These are phyloP conservation scores for Suricata suricatta DNA, from an alignment of 2,113 vertebrate species.

Conservation along the genomic window DNA sequence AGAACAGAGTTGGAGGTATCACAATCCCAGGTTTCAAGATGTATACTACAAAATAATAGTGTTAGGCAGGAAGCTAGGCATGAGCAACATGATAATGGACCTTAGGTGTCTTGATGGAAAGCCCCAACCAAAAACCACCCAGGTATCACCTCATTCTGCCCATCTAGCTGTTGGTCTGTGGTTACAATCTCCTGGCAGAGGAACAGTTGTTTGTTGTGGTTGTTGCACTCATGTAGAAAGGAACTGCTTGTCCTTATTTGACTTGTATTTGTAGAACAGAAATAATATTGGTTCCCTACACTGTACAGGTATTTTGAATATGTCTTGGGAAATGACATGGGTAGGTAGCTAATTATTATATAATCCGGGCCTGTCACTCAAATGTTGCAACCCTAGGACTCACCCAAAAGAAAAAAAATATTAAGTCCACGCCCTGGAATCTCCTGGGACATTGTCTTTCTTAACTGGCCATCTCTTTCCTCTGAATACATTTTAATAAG, in stretches of 20 bases:
- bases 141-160: not conserved
- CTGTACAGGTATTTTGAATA: not conserved
- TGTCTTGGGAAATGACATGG: not conserved
- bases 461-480: too few species aligned
- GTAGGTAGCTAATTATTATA: not conserved
- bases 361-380: not conserved
- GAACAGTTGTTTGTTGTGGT: not conserved
- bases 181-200: not conserved
- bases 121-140: not conserved
- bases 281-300: not conserved
- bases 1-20: not conserved
- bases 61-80: not conserved
- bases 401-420: not conserved
- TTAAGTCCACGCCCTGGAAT: not conserved
- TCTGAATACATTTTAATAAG: too few species aligned
- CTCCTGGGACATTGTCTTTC: too few species aligned
- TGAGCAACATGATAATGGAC: not conserved
- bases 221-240: not conserved
- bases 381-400: not conserved
- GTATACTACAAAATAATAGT: not conserved
- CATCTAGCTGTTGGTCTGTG: not conserved
- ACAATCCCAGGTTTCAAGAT: not conserved
- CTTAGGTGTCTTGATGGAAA: not conserved
- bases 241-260: not conserved
- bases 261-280: not conserved